Base-by-base conservation (phyloP, 2,797 vertebrate species). In the Anomalospiza imberbis region DNA sequence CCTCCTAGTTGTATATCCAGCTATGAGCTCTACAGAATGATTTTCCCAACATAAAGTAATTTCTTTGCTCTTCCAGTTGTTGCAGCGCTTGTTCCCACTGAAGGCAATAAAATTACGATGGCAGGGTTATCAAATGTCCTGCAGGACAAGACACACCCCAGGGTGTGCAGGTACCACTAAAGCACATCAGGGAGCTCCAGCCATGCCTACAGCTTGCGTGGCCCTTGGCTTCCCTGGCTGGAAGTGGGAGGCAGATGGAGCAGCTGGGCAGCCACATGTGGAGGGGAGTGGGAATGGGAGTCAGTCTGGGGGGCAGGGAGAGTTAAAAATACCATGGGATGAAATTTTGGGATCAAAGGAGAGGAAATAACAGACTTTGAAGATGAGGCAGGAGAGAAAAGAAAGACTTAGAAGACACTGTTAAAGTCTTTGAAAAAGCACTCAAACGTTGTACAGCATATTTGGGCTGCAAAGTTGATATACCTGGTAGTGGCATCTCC, bases 361-460 rank as follows among this genome's bases (percentile, higher is more conserved):
- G 58, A 85, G 66, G 92, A 96, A 97, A 86, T 84, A 90, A 84
- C 76, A 57, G 75, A 53, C 88, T 95, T 95, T 91, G 91, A 94
- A 89, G 86, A 96, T 82, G 70, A 36, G 11, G 77, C 91, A 51
- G 76, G 67, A 66, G 34, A 70, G 68, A 48, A 89, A 95, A 84
- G 47, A 79, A 89, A 96, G 89, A 78, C 63, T 82, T 66, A 89
- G 86, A 94, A 94, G 92, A 44, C 29, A 53, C 10, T 7, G 62
- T 71, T 94, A 91, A 94, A 87, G 85, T 76, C 82, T 96, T 91
- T 84, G 75, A 73, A 94, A 95, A 89, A 63, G 44, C 51, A n/a
- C 58, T 93, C 79, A 86, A 85, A 77, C 36, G 13, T 66, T 48
- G 31, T 76, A 32, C 19, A 65, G 65, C 38, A 5, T 62, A 44